Conservation (phyloP, 92 coral and sea anemone genomes). For the Blastomussa wellsi region DNA sequence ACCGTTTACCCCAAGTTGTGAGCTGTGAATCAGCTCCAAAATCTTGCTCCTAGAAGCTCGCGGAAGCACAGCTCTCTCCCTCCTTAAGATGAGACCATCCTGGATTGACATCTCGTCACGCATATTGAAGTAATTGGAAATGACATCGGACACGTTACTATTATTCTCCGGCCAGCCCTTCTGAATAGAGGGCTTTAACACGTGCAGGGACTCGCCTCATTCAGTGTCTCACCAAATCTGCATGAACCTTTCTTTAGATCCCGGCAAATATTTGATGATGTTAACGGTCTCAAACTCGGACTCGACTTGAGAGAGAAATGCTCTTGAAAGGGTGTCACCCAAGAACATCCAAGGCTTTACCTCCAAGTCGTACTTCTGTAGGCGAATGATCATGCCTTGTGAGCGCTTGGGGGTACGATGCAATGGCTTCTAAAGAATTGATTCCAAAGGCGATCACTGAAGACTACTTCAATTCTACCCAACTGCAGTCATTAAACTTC, state of each 20-base stretch:
- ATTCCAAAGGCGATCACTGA: too few species aligned
- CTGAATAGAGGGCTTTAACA: too few species aligned
- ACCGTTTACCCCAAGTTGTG: neutral
- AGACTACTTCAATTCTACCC: neutral
- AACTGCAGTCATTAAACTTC: conserved; percentile 26
- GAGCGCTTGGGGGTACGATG: too few species aligned
- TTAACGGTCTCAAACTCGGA: too few species aligned
- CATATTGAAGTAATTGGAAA: neutral
- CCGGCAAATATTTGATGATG: neutral
- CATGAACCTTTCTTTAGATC: neutral
- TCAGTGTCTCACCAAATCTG: neutral
- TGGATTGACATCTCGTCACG: neutral
- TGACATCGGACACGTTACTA: neutral
- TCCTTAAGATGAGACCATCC: neutral
- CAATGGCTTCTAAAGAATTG: too few species aligned
- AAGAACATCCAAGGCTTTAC: too few species aligned
- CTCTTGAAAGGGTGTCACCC: too few species aligned
- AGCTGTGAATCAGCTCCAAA: neutral
- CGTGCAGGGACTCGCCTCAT: neutral
- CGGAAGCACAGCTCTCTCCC: neutral
- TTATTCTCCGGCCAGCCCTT: neutral
- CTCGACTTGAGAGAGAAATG: too few species aligned
- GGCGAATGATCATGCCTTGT: too few species aligned
- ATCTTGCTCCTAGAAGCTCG: neutral
- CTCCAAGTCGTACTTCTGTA: too few species aligned